Evolutionary conservation across 2,888 invertebrate species (phyloP).

Genomic region (Cabera pusaria): DNA sequence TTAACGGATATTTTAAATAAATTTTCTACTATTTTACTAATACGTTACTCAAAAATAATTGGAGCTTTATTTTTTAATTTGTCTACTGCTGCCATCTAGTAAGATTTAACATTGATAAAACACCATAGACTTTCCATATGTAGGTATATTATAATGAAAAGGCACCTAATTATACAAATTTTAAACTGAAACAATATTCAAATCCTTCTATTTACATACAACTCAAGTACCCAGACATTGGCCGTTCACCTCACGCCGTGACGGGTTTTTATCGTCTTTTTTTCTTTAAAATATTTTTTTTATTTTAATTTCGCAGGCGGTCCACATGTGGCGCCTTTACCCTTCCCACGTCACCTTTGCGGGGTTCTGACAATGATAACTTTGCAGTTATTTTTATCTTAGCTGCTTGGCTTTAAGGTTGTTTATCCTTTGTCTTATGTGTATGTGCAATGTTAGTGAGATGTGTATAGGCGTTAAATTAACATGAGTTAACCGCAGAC

Average conservation of each 20-base stretch:
- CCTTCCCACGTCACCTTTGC: slow-evolving; percentile 54
- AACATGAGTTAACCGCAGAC: slow-evolving; percentile 60
- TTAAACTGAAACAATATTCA: too few relatives aligned
- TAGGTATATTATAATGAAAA: too few relatives aligned
- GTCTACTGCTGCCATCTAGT: too few relatives aligned
- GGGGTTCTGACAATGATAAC: slow-evolving; percentile 25
- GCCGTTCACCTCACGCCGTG: slow-evolving; percentile 55
- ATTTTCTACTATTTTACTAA: too few relatives aligned
- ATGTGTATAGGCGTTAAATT: slow-evolving; percentile 56
- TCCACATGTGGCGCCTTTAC: slow-evolving; percentile 68
- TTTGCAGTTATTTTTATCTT: slow-evolving; percentile 13
- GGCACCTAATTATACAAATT: too few relatives aligned
- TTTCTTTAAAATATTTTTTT: slow-evolving; percentile 50
- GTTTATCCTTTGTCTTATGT: slow-evolving; percentile 10
- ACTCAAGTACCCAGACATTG: slow-evolving; percentile 22
- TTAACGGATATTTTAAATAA: too few relatives aligned
- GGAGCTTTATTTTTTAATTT: too few relatives aligned
- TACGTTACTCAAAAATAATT: too few relatives aligned
- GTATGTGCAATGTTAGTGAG: slow-evolving; percentile 6
- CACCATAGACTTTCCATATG: too few relatives aligned
- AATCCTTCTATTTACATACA: background rate
- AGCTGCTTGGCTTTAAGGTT: slow-evolving; percentile 7
- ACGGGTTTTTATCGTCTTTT: slow-evolving; percentile 38
- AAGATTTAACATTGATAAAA: too few relatives aligned
- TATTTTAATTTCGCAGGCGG: slow-evolving; percentile 61